Conservation (phyloP, 2,113 vertebrate species). For the Myrmecobius fasciatus region DNA sequence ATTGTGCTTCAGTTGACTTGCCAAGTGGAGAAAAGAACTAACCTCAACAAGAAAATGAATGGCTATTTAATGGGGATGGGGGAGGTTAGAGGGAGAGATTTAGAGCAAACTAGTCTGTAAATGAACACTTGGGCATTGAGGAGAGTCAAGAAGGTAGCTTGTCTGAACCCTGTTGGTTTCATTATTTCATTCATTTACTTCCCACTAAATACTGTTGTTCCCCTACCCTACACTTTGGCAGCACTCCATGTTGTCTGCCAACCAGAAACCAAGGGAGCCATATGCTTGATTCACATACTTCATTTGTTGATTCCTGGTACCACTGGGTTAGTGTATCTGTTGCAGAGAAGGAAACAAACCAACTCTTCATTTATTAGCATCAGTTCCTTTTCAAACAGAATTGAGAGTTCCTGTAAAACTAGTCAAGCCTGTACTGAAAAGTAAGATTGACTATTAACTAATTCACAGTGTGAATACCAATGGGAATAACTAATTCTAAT, state of each 20-base stretch:
- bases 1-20: constrained; percentile 74
- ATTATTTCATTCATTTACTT: not conserved
- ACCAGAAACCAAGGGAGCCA: not conserved
- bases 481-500: constrained; percentile 46
- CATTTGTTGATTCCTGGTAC: constrained; percentile 1
- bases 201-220: constrained; percentile 13
- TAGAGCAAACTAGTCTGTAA: constrained; percentile 51
- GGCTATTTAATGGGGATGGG: constrained; percentile 42
- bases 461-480: constrained; percentile 66
- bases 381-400: constrained; percentile 63
- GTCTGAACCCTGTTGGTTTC: constrained; percentile 19
- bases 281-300: not conserved
- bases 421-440: constrained; percentile 40
- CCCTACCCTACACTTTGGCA: constrained; percentile 26
- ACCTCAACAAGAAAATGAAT: constrained; percentile 67
- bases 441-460: constrained; percentile 54
- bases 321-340: constrained; percentile 8
- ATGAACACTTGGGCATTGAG: constrained; percentile 31
- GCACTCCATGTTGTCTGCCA: not conserved
- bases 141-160: constrained; percentile 39
- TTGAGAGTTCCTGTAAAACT: constrained; percentile 58
- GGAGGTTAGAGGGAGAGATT: not conserved
- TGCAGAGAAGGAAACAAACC: constrained; percentile 21
- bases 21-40: constrained; percentile 71
- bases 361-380: constrained; percentile 36